Percentiles rank a stretch among this genome's conserved stretches.
These are phyloP conservation scores for Alosa alosa DNA, from an alignment of 2,113 vertebrate genomes.

Conservation along the genomic window DNA sequence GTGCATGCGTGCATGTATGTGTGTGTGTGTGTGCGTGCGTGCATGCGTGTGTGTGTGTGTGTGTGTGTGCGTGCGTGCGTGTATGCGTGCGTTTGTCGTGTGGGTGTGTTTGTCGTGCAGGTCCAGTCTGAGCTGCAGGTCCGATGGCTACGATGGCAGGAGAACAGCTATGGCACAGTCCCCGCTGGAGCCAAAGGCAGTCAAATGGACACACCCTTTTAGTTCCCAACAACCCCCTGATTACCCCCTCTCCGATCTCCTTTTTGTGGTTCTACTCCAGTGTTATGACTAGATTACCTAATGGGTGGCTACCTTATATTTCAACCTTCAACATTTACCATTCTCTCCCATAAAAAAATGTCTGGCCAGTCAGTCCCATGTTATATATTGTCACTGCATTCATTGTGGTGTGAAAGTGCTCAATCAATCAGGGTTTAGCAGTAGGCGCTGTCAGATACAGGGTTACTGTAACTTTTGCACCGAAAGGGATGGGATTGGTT, in stretches of 20 bases:
- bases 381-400: not conserved
- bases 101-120: conserved; percentile 44
- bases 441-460: not conserved
- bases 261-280: not conserved
- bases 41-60: no score
- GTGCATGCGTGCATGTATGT: no score
- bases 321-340: not conserved
- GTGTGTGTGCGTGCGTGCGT: not conserved
- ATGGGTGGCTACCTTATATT: no score
- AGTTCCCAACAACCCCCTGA: conserved; percentile 14
- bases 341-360: not conserved
- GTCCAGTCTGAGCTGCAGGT: conserved; percentile 73
- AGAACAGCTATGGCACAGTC: conserved; percentile 67
- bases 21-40: conserved; percentile 8
- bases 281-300: not conserved
- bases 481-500: not conserved
- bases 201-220: conserved; percentile 78
- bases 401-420: not conserved
- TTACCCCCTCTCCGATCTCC: no score
- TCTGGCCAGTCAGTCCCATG: not conserved
- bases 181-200: conserved; percentile 70
- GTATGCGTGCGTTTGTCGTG: not conserved
- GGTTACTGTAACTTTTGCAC: not conserved
- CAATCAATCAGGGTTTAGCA: not conserved
- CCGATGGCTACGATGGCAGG: conserved; percentile 70